Conservation (phyloP, 2,797 vertebrate species). For the Pseudocheirus occidentalis region DNA sequence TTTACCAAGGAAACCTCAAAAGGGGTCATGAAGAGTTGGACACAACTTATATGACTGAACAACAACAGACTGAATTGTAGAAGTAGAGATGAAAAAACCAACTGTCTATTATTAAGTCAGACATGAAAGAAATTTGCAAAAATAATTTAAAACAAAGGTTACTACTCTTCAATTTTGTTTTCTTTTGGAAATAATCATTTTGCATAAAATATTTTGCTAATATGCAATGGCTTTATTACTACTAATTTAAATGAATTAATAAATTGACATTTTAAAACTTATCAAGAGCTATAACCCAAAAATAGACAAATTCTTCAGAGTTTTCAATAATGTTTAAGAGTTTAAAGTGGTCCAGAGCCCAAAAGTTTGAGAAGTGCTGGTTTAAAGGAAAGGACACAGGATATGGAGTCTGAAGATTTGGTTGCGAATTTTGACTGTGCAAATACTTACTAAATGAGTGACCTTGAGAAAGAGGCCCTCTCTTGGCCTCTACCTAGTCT, state of each 20-base stretch:
- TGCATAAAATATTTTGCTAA: background rate
- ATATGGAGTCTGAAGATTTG: background rate
- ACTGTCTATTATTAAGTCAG: background rate
- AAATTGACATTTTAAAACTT: background rate
- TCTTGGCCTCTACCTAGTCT: background rate
- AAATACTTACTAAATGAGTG: background rate
- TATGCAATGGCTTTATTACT: background rate
- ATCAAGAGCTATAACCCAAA: background rate
- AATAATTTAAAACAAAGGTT: background rate
- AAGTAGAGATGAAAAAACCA: background rate
- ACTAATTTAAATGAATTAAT: background rate
- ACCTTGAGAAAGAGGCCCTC: background rate
- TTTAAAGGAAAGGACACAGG: background rate
- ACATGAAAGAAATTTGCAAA: background rate
- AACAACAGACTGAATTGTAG: background rate
- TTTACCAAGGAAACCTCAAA: background rate
- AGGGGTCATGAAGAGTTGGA: background rate
- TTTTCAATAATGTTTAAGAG: background rate
- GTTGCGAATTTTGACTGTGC: background rate
- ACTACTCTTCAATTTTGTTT: background rate
- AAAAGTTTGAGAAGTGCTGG: background rate
- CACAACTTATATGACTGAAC: background rate
- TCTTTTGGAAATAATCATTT: background rate
- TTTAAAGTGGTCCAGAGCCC: background rate
- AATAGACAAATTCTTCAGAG: background rate